Base-by-base conservation (phyloP, 2,113 vertebrate genomes). In the Dryoscopus gambensis region DNA sequence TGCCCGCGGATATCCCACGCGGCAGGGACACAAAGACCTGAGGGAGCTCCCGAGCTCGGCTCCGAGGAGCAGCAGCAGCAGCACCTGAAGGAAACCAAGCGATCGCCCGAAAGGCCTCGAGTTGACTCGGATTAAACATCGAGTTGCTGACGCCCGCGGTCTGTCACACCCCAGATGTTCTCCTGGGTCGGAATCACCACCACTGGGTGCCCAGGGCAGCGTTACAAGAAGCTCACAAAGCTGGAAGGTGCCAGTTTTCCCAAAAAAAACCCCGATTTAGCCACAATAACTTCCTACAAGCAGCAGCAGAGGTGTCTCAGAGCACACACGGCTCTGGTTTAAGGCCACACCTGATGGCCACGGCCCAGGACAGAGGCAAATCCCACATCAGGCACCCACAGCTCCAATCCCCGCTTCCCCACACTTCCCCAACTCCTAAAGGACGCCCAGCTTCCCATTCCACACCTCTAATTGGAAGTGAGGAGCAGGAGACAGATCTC, bases 201-300 rank as follows among this genome's bases (percentile, higher is more conserved):
- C 19, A 2, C 0, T 4, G 33, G 40, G 8, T 10, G 7, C 5
- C 71, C 8, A 1, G 80, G 44, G 44, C 53, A 40, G 53, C 23
- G 2, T 28, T 39, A 67, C 47, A 30, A 46, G 59, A 30, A 75
- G 28, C 73, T 52, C 65, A 68, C 40, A 56, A 33, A 56, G 63
- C 65, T 39, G 47, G 35, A 78, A 1, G 30, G 7, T 37, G 23
- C 5, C 42, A 31, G 9, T 60, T 93, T 57, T 4, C 10, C 31
- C 6, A 12, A 27, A 7, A 53, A 31, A 24, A 68, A 35, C 23
- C 27, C 9, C 22, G 3, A 13, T 39, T 39, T 39, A 47, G 3
- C 59, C 74, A 37, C 74, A 39, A 5, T 5, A 87, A 78, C 19
- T 69, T 49, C 28, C 69, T 23, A 24, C 31, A 9, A 62, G 35